These are phyloP conservation scores for Dipodomys ordii DNA, from an alignment of 2,113 vertebrate genomes.

Conservation along the genomic window DNA sequence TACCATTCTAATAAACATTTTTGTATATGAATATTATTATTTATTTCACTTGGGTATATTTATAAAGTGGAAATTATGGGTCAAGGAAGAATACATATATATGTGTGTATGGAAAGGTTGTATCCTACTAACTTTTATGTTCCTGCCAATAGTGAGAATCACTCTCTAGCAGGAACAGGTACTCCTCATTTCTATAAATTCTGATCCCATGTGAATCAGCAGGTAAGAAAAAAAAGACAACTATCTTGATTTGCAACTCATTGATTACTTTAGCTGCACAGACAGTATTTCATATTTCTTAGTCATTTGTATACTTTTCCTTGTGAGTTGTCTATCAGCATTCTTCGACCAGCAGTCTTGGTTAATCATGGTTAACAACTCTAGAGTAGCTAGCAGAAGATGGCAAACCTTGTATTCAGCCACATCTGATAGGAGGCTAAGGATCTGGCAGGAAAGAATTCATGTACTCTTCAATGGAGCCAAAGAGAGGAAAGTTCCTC, in stretches of 20 bases:
- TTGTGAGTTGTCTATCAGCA: background rate
- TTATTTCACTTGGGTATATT: slow-evolving; percentile 2
- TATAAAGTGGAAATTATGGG: slow-evolving; percentile 33
- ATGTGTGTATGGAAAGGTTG: background rate
- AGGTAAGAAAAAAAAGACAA: slow-evolving; percentile 46
- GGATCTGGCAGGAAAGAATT: background rate
- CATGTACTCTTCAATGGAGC: slow-evolving; percentile 48
- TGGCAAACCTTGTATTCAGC: slow-evolving; percentile 37
- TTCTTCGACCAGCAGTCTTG: slow-evolving; percentile 27
- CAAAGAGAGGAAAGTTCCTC: slow-evolving; percentile 54
- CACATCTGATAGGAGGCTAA: slow-evolving; percentile 30
- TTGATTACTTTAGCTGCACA: background rate
- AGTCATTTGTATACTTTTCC: background rate
- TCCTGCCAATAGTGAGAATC: background rate
- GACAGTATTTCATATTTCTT: background rate
- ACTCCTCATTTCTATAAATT: slow-evolving; percentile 18
- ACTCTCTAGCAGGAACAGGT: background rate
- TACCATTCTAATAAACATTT: background rate
- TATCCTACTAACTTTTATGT: slow-evolving; percentile 14
- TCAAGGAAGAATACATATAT: background rate
- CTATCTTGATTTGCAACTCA: slow-evolving; percentile 37
- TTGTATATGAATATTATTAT: background rate
- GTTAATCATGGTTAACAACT: background rate
- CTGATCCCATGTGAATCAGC: slow-evolving; percentile 5
- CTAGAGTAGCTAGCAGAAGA: slow-evolving; percentile 7